These are phyloP conservation scores for Tauraco erythrolophus DNA, from an alignment of 2,113 vertebrate species.

Conservation along the genomic window DNA sequence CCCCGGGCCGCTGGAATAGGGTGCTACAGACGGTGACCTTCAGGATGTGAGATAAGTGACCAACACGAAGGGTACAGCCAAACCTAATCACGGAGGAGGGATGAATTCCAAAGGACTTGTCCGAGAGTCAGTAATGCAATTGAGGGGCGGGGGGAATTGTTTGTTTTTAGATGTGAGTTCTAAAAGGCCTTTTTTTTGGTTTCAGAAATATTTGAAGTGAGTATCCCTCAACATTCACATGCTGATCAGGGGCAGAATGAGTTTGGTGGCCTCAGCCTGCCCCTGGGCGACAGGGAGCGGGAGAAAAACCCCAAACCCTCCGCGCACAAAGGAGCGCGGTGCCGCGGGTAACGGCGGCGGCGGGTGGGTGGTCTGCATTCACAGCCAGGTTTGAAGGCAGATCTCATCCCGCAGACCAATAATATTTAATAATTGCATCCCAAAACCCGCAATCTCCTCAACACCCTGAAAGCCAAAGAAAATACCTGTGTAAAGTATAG, in stretches of 20 bases:
- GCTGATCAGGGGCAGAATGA: conserved; percentile 49
- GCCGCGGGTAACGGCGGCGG: not conserved
- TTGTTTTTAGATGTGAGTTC: conserved; percentile 64
- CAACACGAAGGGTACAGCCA: conserved; percentile 31
- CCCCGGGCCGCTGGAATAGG: not conserved
- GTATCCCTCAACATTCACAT: conserved; percentile 29
- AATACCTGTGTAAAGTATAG: not conserved
- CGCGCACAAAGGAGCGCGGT: not conserved
- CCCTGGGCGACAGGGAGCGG: not conserved
- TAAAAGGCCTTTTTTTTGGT: conserved; percentile 55
- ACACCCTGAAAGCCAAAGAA: conserved; percentile 27
- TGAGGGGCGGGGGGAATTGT: not conserved
- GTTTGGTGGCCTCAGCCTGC: conserved; percentile 24
- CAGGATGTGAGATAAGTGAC: conserved; percentile 35
- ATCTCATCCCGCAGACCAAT: conserved; percentile 11
- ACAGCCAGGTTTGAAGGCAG: conserved; percentile 22
- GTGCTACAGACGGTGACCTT: conserved; percentile 41
- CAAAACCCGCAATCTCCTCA: not conserved
- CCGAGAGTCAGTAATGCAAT: not conserved
- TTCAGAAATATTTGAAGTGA: conserved; percentile 62
- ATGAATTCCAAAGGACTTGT: conserved; percentile 41
- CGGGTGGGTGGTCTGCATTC: conserved; percentile 58
- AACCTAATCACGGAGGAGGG: not conserved
- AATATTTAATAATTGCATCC: conserved; percentile 9
- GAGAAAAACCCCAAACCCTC: not conserved